Evolutionary conservation across 1,140 invertebrate genomes (phyloP), one percentile per base, ranked within the genome.

Genomic region (Sycobia sp.): DNA sequence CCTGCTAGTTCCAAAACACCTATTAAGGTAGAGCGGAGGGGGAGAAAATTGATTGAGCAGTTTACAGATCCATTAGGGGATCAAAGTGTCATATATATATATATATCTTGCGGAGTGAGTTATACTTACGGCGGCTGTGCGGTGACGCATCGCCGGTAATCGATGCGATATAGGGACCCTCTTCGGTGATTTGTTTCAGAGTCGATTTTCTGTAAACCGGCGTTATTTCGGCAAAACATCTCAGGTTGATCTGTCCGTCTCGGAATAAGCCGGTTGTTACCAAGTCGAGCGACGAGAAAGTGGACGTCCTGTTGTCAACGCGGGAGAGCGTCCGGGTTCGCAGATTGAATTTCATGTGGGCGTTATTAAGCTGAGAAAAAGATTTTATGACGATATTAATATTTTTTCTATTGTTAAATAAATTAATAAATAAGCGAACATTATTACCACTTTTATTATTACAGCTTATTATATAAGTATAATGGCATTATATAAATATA

Each of bases 91-190:
- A 1, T 20, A 41, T 20, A 4, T 8, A 41, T 18, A 41, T 7
- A 41, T 7, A 14, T 7, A 16, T 16, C 3, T 49, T 50, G 7
- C 25, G 27, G 0, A 53, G 1, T 47, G 10, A 55, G n/a, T n/a
- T n/a, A 25, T 66, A 79, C 80, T 80, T 67, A 82, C 79, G 72
- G 22, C 71, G 71, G 54, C 72, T 76, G 22, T 77, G 77, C 0
- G 78, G 73, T 8, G 74, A 76, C 5, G 79, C 78, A 62, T 80
- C 76, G 7, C 77, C 76, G 7, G 77, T 82, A 58, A 80, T 82
- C 3, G 77, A 75, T 25, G 79, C 77, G 29, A 80, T 67, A 32
- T 75, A 72, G 1, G 78, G 79, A 3, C 65, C 68, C 20, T 80
- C 79, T 54, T 80, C 77, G n/a, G 65, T 67, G 16, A 82, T 71